phyloP scores from a whole-genome alignment of 2,888 invertebrate species.

The Candidula unifasciata region DNA sequence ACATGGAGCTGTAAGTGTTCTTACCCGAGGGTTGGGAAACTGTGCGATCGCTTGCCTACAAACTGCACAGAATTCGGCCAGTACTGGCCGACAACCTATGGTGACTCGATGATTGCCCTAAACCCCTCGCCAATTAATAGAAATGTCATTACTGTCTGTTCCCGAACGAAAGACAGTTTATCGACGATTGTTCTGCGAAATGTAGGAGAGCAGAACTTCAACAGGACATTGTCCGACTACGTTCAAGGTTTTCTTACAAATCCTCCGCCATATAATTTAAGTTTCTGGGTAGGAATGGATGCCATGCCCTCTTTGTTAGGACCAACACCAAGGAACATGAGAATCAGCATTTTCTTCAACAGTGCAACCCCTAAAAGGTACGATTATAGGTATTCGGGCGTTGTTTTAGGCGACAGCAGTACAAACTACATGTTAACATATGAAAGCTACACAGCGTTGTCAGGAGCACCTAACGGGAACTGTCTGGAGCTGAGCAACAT shows the following conservation, averaged over 20 bases:
- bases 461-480: background rate
- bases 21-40: background rate
- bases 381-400: background rate
- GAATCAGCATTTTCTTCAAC: background rate
- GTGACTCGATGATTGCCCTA: background rate
- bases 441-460: background rate
- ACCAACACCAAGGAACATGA: background rate
- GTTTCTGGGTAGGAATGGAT: background rate
- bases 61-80: constrained; percentile 2
- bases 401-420: background rate
- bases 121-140: background rate
- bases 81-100: background rate
- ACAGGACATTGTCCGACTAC: background rate
- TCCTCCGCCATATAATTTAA: background rate
- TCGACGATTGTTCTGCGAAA: background rate
- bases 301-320: background rate
- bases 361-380: background rate
- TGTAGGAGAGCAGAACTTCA: background rate
- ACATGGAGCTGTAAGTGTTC: background rate
- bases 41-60: background rate
- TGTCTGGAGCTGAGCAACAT: constrained; percentile 22
- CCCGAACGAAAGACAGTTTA: background rate
- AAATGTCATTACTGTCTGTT: background rate
- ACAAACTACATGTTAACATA: constrained; percentile 13
- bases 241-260: background rate